Base-by-base conservation (phyloP, 2,888 invertebrate species). In the Drosophila lacicola region DNA sequence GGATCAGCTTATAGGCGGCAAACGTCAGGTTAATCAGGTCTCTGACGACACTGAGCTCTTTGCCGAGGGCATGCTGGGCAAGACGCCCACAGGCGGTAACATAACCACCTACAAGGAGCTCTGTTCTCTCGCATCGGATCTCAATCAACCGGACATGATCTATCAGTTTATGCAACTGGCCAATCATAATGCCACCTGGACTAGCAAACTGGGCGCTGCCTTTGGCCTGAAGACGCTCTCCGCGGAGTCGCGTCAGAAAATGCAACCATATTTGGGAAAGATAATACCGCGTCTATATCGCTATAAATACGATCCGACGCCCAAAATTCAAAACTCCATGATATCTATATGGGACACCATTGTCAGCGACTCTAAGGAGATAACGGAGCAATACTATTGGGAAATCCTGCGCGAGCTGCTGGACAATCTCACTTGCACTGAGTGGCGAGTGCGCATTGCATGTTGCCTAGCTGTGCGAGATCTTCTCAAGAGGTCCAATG, bases 111-210 rank as follows among this genome's bases (percentile, higher is more conserved):
- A 99, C 93, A 97, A 97, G 91, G 98, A 99, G 92, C 93, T 99
- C 54, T 98, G 98, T 92, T 96, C 97, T 0, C 93, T 98, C 46
- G 98, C 98, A 0, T 97, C 97, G 0, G 98, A 98, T 92, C 93
- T 99, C 72, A 98, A 98, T 90, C 97, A 98, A 91, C 98, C 98
- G 0, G 98, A 98, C 91, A 94, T 99, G 70, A 95, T 98, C 73
- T 99, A 99, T 93, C 97, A 97, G 92, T 99, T 99, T 91, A 97
- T 99, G 97, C 96, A 98, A 91, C 93, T 98, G 74, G 98, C 98
- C 0, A 98, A 98, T 93, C 97, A 98, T 90, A 98, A 98, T 92
- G 96, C 98, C 2, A 94, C 96, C 57, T 99, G 98, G 98, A 98
- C 97, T 84, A 97, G 98, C 8, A 97, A 97, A 91, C 55, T 91